Base-by-base conservation (phyloP, 1,140 invertebrate species). In the Psix sp. region DNA sequence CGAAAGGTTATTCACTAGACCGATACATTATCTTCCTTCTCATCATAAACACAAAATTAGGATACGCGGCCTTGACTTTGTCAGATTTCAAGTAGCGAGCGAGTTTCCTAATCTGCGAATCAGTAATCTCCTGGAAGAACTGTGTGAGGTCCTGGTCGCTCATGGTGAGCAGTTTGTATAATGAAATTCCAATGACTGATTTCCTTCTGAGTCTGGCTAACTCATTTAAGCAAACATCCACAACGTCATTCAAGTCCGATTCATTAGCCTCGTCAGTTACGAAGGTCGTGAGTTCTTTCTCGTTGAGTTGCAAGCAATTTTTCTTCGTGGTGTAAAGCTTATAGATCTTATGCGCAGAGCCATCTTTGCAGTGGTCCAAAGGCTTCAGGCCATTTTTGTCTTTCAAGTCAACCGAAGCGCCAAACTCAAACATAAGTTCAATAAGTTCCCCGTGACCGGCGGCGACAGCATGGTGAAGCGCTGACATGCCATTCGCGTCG, bases 141-240 rank as follows among this genome's bases (percentile, higher is more conserved):
- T 10, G 5, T 5, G 2, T 10, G 5, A 7, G 5, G 0, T 62
- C 20, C 9, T 42, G 5, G 2, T 42, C 13, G 7, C 3, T 56
- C 57, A 62, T 71, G 6, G 1, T 46, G 16, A 71, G 33, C 13
- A 71, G 7, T 20, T 62, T n/a, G 24, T 71, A 56, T 5, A 71
- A 43, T 3, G 39, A 46, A 7, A 62, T 43, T 7, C 66, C 56
- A 36, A 13, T 20, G 4, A 62, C 15, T 16, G 35, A 20, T 18
- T 56, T 62, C 18, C 48, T 51, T 24, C 56, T 71, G 5, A 71
- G 17, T 29, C 66, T 52, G 3, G 43, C 57, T 2, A 62, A 6
- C 26, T 71, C 66, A 31, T 71, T 71, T 0, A 71, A 3, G 24
- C 49, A 56, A 7, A 56, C 24, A 42, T 71, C 57, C 2, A 71